phyloP scores from a whole-genome alignment of 2,888 invertebrate genomes.

The Drosophila lutescens region DNA sequence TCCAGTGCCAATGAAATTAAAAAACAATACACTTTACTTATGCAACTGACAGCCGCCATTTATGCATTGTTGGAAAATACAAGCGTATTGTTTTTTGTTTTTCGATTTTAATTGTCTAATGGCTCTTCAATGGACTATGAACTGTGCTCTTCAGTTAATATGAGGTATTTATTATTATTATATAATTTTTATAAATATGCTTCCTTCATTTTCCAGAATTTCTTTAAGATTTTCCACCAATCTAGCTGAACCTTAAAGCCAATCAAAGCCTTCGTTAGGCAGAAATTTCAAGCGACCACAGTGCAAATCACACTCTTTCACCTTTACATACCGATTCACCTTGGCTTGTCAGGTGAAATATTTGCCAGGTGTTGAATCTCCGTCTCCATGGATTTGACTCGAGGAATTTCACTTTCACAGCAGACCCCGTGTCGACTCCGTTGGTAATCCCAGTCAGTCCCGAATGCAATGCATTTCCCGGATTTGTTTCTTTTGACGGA shows the following conservation, averaged over 20 bases:
- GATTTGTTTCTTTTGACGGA: conserved; percentile 46
- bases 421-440: conserved; percentile 30
- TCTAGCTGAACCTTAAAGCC: not conserved
- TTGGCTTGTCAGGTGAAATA: conserved; percentile 64
- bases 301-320: conserved; percentile 51
- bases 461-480: conserved; percentile 58
- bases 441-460: conserved; percentile 23
- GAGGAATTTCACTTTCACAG: conserved; percentile 72
- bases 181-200: no score
- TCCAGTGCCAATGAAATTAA: conserved; percentile 57
- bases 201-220: not conserved
- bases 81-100: not conserved
- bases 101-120: not conserved
- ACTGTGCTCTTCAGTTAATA: no score
- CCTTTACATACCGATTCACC: conserved; percentile 23
- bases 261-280: not conserved
- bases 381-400: conserved; percentile 20
- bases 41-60: conserved; percentile 51
- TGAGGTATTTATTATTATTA: no score
- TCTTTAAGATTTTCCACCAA: not conserved
- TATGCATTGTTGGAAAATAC: conserved; percentile 13
- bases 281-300: conserved; percentile 59
- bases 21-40: conserved; percentile 51
- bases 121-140: not conserved
- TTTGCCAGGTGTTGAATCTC: conserved; percentile 48